Evolutionary conservation across 2,113 vertebrate genomes (phyloP).

Genomic region (Nestor notabilis): DNA sequence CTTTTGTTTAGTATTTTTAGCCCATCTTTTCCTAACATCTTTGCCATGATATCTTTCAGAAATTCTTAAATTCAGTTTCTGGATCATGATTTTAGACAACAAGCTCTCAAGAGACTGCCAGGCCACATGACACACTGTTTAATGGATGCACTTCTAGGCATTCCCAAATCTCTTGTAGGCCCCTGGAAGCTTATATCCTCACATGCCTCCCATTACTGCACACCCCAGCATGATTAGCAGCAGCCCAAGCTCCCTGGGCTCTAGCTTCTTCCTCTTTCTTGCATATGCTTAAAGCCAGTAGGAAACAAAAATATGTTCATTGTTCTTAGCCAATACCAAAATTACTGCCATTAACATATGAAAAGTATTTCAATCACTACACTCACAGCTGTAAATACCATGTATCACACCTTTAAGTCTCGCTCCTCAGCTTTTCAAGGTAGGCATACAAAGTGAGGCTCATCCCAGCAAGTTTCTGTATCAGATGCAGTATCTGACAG

Average conservation of each 20-base stretch:
- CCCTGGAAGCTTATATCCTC: background rate
- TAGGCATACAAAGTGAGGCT: background rate
- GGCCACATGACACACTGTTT: background rate
- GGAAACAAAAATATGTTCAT: background rate
- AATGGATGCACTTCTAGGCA: background rate
- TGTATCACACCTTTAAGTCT: rapidly evolving
- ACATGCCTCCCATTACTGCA: background rate
- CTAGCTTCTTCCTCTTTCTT: background rate
- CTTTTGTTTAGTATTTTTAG: background rate
- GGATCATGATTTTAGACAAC: background rate
- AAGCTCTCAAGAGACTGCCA: background rate
- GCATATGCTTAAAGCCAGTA: background rate
- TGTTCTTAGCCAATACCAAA: background rate
- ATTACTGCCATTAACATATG: background rate
- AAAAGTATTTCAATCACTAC: background rate
- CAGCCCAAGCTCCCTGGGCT: background rate
- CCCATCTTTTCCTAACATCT: background rate
- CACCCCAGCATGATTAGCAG: background rate
- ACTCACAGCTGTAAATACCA: background rate
- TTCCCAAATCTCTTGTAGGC: background rate
- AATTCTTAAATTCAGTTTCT: background rate
- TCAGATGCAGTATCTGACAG: background rate
- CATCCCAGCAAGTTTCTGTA: background rate
- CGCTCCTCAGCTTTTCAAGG: background rate
- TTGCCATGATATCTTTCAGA: rapidly evolving